Conservation (phyloP, 1,140 invertebrate genomes). For the Lepidostoma basale region DNA sequence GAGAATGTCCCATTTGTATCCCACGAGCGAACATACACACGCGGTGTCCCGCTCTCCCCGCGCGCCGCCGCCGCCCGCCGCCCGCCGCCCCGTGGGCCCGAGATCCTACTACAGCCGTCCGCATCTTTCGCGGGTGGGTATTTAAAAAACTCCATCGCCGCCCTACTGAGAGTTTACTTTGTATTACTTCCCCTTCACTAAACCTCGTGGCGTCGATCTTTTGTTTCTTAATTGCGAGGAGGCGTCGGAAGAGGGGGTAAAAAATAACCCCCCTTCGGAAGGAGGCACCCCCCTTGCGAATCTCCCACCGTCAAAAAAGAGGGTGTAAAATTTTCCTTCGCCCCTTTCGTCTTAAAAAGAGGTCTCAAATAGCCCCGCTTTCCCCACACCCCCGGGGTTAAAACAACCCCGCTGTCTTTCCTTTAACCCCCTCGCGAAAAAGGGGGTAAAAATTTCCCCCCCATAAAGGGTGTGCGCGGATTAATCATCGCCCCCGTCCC, state of each 20-base stretch:
- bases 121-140: constrained; percentile 44
- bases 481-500: constrained; percentile 44
- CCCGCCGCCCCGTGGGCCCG: too few species aligned
- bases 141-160: constrained; percentile 45
- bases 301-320: constrained; percentile 29
- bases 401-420: constrained; percentile 41
- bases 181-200: constrained; percentile 47
- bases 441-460: constrained; percentile 46
- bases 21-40: constrained; percentile 38
- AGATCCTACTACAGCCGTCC: constrained; percentile 36
- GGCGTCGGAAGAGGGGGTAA: constrained; percentile 32
- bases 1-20: constrained; percentile 22
- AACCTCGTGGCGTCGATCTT: constrained; percentile 47
- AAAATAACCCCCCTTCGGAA: constrained; percentile 37
- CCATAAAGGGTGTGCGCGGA: constrained; percentile 46
- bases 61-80: not conserved
- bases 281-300: not conserved
- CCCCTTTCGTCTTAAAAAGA: constrained; percentile 41
- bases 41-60: constrained; percentile 37
- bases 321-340: constrained; percentile 35
- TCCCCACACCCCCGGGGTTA: constrained; percentile 28
- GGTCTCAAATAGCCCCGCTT: constrained; percentile 39
- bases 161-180: constrained; percentile 46
- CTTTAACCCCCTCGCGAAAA: constrained; percentile 37
- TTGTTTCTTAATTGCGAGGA: constrained; percentile 48